Conservation (phyloP, 1,140 invertebrate genomes). For the Pogonus chalceus region DNA sequence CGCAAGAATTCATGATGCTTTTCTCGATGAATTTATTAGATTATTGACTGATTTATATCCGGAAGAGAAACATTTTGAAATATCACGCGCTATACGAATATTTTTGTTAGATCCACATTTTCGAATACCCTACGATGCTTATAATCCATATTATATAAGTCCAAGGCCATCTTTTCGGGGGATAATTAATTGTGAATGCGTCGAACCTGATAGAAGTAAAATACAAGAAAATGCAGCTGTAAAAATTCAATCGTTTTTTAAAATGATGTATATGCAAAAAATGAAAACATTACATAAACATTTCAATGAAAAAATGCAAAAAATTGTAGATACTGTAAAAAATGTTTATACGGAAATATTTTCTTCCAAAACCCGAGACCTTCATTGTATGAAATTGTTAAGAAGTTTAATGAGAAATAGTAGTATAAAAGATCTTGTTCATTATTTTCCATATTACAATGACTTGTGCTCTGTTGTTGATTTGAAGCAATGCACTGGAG, state of each 20-base stretch:
- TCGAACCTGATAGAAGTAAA: slow-evolving; percentile 16
- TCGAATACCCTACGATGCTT: not conserved
- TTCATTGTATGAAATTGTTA: slow-evolving; percentile 12
- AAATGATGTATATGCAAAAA: slow-evolving; percentile 16
- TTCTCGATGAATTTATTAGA: slow-evolving; percentile 20
- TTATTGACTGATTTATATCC: not conserved
- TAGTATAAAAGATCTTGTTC: not conserved
- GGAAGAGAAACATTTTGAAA: not conserved
- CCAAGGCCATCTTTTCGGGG: not conserved
- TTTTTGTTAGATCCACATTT: not conserved
- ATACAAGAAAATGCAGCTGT: slow-evolving; percentile 17
- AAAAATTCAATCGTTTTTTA: slow-evolving; percentile 24
- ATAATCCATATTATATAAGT: not conserved
- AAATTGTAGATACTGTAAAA: slow-evolving; percentile 13
- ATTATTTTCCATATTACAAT: slow-evolving; percentile 10
- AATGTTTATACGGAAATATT: slow-evolving; percentile 14
- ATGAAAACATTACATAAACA: slow-evolving; percentile 13
- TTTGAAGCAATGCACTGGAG: slow-evolving; percentile 8
- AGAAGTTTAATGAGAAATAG: slow-evolving; percentile 14
- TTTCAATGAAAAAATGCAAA: not conserved
- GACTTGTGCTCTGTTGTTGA: slow-evolving; percentile 14
- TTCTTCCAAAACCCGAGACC: slow-evolving; percentile 8
- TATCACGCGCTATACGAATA: not conserved
- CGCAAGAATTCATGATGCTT: slow-evolving; percentile 21
- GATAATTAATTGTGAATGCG: not conserved